Conservation (phyloP, 2,113 vertebrate genomes). For the Marcusenius ussheri region DNA sequence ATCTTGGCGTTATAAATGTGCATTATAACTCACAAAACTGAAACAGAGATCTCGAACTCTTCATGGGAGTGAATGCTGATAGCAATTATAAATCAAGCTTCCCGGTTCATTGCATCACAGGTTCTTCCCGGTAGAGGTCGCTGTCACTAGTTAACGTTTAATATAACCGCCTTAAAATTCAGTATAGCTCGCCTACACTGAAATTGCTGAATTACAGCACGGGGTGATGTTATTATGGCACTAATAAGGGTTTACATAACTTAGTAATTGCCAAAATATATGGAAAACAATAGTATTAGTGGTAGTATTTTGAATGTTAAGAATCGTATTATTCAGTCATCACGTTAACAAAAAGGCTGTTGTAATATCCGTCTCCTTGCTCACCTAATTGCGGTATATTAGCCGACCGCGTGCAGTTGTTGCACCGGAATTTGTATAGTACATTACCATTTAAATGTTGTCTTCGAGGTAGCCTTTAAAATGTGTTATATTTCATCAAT, state of each 20-base stretch:
- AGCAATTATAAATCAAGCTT: not conserved
- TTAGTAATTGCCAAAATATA: conserved; percentile 4
- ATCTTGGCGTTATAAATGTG: not conserved
- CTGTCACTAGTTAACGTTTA: not conserved
- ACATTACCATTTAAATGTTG: not conserved
- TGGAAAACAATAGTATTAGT: not conserved
- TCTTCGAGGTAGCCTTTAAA: not conserved
- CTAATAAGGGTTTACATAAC: not conserved
- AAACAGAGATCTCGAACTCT: not conserved
- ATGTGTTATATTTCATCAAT: not conserved
- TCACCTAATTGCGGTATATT: not conserved
- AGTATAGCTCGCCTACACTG: not conserved
- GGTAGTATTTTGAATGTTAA: not conserved
- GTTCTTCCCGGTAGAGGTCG: conserved; percentile 5
- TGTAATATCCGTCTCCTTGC: not conserved
- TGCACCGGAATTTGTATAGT: not conserved
- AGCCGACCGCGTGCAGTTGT: not conserved
- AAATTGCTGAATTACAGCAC: not conserved
- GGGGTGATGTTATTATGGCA: not conserved
- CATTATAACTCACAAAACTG: not conserved
- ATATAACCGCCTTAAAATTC: not conserved
- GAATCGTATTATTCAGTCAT: not conserved
- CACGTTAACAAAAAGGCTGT: not conserved
- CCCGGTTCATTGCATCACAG: not conserved
- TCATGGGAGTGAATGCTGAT: not conserved